phyloP scores from a whole-genome alignment of 2,113 vertebrate species.

The Pomatostomus ruficeps region DNA sequence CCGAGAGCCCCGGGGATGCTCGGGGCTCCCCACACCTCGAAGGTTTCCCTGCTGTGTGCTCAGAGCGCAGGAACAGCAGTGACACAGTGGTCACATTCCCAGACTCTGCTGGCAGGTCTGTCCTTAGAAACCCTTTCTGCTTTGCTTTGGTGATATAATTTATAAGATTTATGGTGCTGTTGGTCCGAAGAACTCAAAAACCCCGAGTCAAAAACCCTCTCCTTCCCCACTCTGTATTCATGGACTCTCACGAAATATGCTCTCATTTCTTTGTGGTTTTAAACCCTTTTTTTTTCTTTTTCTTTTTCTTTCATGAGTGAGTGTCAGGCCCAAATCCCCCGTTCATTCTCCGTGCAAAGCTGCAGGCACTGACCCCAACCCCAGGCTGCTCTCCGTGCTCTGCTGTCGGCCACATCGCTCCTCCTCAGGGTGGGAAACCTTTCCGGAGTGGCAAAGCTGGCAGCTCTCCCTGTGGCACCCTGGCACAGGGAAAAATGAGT shows the following conservation, averaged over 20 bases:
- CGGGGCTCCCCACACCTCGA: background rate
- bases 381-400: background rate
- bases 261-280: background rate
- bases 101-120: background rate
- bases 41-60: background rate
- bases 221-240: background rate
- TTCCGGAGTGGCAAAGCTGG: background rate
- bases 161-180: background rate
- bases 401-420: fast-evolving
- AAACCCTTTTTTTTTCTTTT: background rate
- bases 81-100: background rate
- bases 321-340: background rate
- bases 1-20: background rate
- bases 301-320: background rate
- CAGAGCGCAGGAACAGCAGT: background rate
- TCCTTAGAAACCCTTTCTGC: background rate
- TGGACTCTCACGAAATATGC: background rate
- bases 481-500: background rate
- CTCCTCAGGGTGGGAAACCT: background rate
- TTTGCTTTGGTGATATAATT: background rate
- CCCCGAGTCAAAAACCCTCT: background rate
- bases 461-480: background rate
- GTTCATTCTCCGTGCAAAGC: background rate
- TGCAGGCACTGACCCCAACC: background rate
- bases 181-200: background rate